Percentiles rank a stretch among this genome's conserved stretches.
These are phyloP conservation scores for Lasiurus borealis DNA, from an alignment of 2,113 vertebrate genomes.

Conservation along the genomic window DNA sequence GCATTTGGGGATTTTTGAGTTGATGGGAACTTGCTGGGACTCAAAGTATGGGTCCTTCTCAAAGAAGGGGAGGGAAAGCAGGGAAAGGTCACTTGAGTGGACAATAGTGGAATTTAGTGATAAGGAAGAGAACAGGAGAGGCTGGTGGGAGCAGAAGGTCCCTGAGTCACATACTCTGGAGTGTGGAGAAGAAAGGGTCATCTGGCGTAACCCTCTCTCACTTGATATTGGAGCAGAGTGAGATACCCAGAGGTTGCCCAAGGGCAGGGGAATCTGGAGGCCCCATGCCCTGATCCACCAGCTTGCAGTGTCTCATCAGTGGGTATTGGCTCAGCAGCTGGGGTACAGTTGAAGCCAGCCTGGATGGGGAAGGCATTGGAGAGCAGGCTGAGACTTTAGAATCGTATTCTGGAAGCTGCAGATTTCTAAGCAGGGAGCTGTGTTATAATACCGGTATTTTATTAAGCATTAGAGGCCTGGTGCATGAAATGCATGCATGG, in stretches of 20 bases:
- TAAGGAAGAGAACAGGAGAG: background rate
- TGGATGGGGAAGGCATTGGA: background rate
- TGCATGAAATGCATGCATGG: too few relatives aligned
- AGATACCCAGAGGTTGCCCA: too few relatives aligned
- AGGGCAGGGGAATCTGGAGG: background rate
- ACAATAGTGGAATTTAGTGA: background rate
- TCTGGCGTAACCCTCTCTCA: background rate
- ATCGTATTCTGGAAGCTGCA: background rate
- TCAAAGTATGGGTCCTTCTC: background rate
- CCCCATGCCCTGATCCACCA: rapidly evolving
- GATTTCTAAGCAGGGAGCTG: background rate
- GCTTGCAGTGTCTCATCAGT: rapidly evolving
- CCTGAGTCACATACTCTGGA: too few relatives aligned
- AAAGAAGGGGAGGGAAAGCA: background rate
- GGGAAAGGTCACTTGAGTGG: background rate
- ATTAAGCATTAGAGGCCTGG: background rate
- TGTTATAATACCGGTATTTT: background rate
- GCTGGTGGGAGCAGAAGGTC: background rate
- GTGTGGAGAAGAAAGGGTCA: background rate
- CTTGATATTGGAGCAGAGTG: background rate
- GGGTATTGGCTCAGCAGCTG: background rate
- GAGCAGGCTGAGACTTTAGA: background rate
- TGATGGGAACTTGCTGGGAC: background rate
- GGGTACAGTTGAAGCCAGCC: background rate
- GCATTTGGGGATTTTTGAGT: background rate